A percentile compares a stretch with the other conserved stretches of the same genome.
Conservation (phyloP, 2,797 vertebrate species). For the Eulemur coronatus region DNA sequence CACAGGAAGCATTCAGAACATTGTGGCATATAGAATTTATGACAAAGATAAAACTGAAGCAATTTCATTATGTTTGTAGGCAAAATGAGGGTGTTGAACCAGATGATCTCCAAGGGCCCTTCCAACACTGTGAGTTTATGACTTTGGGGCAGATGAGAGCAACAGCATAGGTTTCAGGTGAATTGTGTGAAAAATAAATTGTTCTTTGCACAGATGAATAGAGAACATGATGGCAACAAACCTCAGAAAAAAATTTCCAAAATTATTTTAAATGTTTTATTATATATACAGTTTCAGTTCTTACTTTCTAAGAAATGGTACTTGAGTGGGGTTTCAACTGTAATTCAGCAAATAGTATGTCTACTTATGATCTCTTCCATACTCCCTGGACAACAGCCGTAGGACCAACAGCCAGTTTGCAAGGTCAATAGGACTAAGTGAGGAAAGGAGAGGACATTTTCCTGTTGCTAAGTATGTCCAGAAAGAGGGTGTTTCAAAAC, state of each 20-base stretch:
- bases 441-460: not conserved
- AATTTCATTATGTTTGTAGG: conserved; percentile 32
- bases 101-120: not conserved
- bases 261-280: not conserved
- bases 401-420: not conserved
- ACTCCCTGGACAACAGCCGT: not conserved
- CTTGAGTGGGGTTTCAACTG: not conserved
- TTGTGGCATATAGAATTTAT: not conserved
- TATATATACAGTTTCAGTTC: not conserved
- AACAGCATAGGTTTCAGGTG: not conserved
- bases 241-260: conserved; percentile 1
- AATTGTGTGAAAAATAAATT: conserved; percentile 30
- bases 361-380: not conserved
- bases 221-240: not conserved
- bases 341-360: not conserved
- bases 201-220: conserved; percentile 7
- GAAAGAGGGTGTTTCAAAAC: not conserved
- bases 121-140: conserved; percentile 1
- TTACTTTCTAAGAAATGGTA: not conserved
- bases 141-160: conserved; percentile 14
- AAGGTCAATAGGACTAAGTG: not conserved
- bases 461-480: not conserved
- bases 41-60: conserved; percentile 29
- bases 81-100: not conserved
- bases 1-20: not conserved